Percentiles rank a stretch among this genome's conserved stretches.
Evolutionary conservation across 2,113 vertebrate species (phyloP).

Genomic region (Pelusios castaneus): DNA sequence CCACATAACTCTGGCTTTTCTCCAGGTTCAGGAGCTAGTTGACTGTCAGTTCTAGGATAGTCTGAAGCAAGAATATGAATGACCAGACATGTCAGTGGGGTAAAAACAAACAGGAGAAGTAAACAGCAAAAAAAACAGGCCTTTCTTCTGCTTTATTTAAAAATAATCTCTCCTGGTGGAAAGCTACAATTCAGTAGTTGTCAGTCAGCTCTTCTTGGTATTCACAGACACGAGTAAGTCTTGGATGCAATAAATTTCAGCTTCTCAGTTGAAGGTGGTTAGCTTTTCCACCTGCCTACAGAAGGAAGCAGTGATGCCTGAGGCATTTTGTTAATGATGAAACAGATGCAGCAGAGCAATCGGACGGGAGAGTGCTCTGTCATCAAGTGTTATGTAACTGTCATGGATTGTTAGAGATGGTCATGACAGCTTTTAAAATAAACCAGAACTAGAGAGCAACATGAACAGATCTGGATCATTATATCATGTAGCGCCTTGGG

Average conservation of each 20-base stretch:
- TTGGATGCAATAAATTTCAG: not conserved
- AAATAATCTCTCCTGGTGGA: not conserved
- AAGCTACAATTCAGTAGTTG: not conserved
- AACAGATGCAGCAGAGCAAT: rapidly evolving
- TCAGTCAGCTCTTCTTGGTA: not conserved
- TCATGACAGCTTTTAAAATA: not conserved
- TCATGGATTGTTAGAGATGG: not conserved
- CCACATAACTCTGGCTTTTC: not conserved
- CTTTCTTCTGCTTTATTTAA: not conserved
- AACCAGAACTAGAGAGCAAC: not conserved
- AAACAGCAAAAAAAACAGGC: rapidly evolving
- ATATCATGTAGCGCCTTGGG: not conserved
- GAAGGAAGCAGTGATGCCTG: not conserved
- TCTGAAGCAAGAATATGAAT: not conserved
- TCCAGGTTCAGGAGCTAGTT: not conserved
- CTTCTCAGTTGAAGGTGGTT: rapidly evolving
- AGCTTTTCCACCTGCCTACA: not conserved
- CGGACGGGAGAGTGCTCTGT: not conserved
- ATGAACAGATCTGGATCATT: rapidly evolving
- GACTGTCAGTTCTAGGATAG: not conserved
- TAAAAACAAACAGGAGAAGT: not conserved
- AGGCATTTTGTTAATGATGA: not conserved
- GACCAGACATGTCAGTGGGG: not conserved
- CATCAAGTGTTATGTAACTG: not conserved
- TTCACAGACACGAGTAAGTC: not conserved